Base-by-base conservation (phyloP, 1,140 invertebrate species). In the Wasmannia auropunctata region DNA sequence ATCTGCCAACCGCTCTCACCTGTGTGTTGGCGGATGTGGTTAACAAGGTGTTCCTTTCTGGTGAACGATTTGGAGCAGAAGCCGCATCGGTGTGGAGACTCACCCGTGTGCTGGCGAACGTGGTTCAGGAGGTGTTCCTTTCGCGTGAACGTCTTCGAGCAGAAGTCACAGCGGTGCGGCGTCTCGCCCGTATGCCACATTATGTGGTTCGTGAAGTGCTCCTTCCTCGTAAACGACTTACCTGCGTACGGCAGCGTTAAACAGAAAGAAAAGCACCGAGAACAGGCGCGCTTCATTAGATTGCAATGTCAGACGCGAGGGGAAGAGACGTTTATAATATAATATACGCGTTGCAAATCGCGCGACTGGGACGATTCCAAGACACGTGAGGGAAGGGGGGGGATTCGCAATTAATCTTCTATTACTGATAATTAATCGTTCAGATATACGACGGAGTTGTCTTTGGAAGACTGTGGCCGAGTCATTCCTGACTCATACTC, bases 131-230 rank as follows among this genome's bases (percentile, higher is more conserved):
- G 95, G 94, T 98, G 97, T 93, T 98, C 97, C 94, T 98, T 98
- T 88, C 97, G 95, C 8, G 97, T 98, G 94, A 98, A 98, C 28
- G 97, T 97, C 94, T 98, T 98, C 51, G 97, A 97, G 93, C 97
- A 98, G 93, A 97, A 98, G 94, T 97, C 97, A 93, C 97, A 98
- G 62, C 97, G 96, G 94, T 98, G 97, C n/a, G 97, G 97, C 63
- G 98, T 98, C 94, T 98, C 98, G 85, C 98, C 98, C 87, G 97
- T 98, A 93, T 98, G 97, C 97, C 97, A 98, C 96, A 98, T 96
- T 94, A 98, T 97, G 95, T 98, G 97, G 96, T 98, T 98, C 96
- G 97, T 97, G 95, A 98, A 97, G 94, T 98, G 97, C 95, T 98
- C 97, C 95, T 97, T 97, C 92, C 97, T 96, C 69, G 97, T 98